phyloP scores from a whole-genome alignment of 2,113 vertebrate genomes.

The Haliaeetus leucogaster region DNA sequence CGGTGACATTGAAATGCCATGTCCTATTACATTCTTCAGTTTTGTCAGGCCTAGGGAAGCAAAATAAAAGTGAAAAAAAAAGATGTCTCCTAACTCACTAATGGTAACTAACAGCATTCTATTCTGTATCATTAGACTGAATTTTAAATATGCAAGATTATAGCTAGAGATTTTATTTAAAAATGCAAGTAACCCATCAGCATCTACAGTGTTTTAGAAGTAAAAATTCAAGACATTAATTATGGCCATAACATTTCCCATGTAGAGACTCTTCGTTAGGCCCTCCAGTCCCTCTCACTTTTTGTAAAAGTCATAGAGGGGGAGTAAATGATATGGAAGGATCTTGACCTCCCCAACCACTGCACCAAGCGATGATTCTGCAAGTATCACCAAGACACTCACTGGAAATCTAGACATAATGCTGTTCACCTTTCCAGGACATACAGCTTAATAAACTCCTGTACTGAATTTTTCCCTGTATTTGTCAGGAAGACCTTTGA shows the following conservation, averaged over 20 bases:
- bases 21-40: constrained; percentile 69
- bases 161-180: neutral
- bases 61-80: neutral
- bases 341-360: neutral
- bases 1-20: constrained; percentile 69
- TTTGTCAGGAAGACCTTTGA: neutral
- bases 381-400: neutral
- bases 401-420: neutral
- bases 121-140: neutral
- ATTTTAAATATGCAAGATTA: neutral
- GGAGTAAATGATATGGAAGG: neutral
- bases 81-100: neutral
- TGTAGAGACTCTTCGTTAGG: neutral
- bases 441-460: neutral
- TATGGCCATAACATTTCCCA: neutral
- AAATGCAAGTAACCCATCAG: neutral
- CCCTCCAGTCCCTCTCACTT: neutral
- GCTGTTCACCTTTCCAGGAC: neutral
- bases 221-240: neutral
- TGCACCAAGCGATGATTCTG: neutral
- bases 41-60: constrained; percentile 72
- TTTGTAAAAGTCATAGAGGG: neutral
- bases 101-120: neutral
- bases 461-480: neutral
- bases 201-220: neutral